A percentile compares a stretch with the other conserved stretches of the same genome.
phyloP scores from a whole-genome alignment of 2,113 vertebrate genomes.

The Columba janthina region DNA sequence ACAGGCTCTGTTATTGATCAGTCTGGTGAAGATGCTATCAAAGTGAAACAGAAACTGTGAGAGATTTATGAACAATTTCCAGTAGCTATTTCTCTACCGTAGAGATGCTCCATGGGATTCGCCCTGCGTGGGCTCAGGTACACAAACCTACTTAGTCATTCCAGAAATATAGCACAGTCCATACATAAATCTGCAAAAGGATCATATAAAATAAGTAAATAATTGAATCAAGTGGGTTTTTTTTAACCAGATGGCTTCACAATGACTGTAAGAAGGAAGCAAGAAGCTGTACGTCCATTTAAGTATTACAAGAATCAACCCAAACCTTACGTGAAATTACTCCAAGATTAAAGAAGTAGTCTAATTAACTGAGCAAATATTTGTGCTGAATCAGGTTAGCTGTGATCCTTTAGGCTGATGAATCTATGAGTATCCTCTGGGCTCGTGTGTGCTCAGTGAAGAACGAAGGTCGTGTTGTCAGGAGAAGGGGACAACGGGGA shows the following conservation, averaged over 20 bases:
- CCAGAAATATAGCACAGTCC: not conserved
- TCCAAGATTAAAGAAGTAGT: not conserved
- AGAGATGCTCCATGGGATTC: not conserved
- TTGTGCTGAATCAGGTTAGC: slow-evolving; percentile 1
- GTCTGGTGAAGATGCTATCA: not conserved
- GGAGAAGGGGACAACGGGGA: not conserved
- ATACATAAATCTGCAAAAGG: not conserved
- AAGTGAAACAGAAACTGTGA: not conserved
- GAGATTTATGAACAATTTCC: not conserved
- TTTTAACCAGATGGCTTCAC: not conserved
- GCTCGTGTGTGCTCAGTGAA: not conserved
- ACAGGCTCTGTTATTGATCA: not conserved
- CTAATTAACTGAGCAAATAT: slow-evolving; percentile 45
- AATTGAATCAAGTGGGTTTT: not conserved
- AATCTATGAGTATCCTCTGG: not conserved
- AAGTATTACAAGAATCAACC: not conserved
- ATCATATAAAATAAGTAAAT: not conserved
- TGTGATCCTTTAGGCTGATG: not conserved
- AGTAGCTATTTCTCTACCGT: not conserved
- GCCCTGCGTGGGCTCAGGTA: not conserved
- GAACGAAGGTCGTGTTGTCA: not conserved
- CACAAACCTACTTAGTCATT: not conserved
- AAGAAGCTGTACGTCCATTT: not conserved
- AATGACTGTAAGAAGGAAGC: not conserved
- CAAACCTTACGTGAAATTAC: not conserved